Conservation (phyloP, 2,113 vertebrate genomes). For the Hyaena hyaena region DNA sequence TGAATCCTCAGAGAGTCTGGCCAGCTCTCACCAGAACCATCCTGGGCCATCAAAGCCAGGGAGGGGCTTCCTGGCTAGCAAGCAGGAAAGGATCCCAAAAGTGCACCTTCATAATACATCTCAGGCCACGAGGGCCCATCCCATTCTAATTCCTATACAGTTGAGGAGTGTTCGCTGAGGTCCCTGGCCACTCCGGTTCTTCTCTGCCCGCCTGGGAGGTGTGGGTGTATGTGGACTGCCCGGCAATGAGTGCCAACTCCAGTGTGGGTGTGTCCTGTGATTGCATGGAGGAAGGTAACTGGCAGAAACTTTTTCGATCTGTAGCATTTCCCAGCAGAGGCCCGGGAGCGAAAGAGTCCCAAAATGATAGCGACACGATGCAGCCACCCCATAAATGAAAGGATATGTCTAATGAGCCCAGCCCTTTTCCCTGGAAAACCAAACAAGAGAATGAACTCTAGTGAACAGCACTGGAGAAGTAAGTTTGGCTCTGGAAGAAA, state of each 20-base stretch:
- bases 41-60: background rate
- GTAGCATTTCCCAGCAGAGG: background rate
- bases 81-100: background rate
- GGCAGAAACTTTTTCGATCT: background rate
- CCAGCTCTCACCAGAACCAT: background rate
- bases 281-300: background rate
- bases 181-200: background rate
- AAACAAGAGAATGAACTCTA: background rate
- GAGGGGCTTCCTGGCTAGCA: background rate
- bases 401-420: background rate
- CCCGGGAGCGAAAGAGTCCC: background rate
- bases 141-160: background rate
- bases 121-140: background rate
- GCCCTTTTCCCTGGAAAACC: background rate
- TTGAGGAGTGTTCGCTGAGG: background rate
- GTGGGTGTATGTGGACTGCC: accelerated
- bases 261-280: background rate
- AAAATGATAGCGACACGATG: accelerated
- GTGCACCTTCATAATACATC: no score
- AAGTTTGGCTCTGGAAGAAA: background rate
- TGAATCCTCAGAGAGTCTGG: background rate
- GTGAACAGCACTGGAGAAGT: background rate
- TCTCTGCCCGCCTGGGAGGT: no score
- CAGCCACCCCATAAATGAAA: background rate
- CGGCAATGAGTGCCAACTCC: background rate